phyloP scores from a whole-genome alignment of 2,113 vertebrate species.

The Pachyramphus minor region DNA sequence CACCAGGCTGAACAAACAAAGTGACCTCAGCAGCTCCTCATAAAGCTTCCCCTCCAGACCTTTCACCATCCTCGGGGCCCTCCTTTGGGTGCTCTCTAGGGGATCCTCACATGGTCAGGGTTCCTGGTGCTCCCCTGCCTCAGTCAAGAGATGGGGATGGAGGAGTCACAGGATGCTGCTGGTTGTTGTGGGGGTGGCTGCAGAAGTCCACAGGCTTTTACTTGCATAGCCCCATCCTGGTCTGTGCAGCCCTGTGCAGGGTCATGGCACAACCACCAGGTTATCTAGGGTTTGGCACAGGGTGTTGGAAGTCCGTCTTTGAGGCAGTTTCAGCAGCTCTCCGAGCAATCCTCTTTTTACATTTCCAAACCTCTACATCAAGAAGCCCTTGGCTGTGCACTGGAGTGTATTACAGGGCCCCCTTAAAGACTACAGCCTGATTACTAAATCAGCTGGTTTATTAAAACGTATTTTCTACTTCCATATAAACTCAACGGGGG shows the following conservation, averaged over 20 bases:
- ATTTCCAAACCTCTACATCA: background rate
- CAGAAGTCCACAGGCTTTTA: accelerated
- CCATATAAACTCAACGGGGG: background rate
- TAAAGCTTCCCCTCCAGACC: background rate
- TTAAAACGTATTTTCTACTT: background rate
- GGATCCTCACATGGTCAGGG: background rate
- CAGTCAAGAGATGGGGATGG: background rate
- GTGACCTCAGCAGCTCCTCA: background rate
- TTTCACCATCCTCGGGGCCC: background rate
- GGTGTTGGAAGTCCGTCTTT: background rate
- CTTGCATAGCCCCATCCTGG: accelerated
- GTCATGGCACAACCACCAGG: background rate
- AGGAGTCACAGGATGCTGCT: accelerated
- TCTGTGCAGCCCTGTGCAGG: accelerated
- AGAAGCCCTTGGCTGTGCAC: background rate
- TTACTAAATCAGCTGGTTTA: slow-evolving; percentile 14
- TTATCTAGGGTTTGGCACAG: background rate
- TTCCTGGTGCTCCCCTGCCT: background rate
- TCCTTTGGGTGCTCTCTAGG: background rate
- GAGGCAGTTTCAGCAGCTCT: background rate
- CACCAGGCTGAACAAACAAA: background rate
- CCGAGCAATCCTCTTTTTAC: background rate
- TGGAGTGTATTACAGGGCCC: background rate
- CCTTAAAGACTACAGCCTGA: background rate
- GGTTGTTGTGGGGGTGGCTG: background rate